Conservation (phyloP, 1,140 invertebrate genomes). For the Portunus trituberculatus region DNA sequence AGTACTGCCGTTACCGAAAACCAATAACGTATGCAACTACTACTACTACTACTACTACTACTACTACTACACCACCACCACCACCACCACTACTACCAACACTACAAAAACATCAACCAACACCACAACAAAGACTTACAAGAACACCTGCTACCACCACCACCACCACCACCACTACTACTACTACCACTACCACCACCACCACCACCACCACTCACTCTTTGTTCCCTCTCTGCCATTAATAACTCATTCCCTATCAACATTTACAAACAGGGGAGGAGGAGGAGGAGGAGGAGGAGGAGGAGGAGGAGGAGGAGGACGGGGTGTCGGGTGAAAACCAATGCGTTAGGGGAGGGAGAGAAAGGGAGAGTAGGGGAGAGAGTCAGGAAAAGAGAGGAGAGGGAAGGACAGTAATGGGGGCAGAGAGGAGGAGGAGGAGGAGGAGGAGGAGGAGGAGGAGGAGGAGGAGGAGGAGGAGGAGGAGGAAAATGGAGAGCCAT, state of each 20-base stretch:
- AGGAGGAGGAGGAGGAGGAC: background rate
- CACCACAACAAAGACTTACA: background rate
- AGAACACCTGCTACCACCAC: too few relatives aligned
- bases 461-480: background rate
- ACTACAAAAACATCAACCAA: background rate
- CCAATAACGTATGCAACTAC: background rate
- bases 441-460: background rate
- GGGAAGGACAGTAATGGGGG: background rate
- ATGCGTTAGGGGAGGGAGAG: background rate
- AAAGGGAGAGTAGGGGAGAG: background rate
- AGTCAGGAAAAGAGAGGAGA: background rate
- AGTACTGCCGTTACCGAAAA: too few relatives aligned
- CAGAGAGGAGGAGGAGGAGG: background rate
- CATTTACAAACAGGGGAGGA: background rate
- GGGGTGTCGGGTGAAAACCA: background rate
- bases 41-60: constrained; percentile 23
- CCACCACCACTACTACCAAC: too few relatives aligned
- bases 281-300: background rate
- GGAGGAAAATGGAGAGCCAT: background rate
- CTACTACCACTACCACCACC: background rate
- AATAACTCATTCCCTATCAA: background rate
- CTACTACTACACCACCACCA: constrained; percentile 4
- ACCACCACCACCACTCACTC: background rate
- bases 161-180: background rate
- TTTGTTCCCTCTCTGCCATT: background rate